Base-by-base conservation (phyloP, 1,140 invertebrate species). In the Listronotus oregonensis region DNA sequence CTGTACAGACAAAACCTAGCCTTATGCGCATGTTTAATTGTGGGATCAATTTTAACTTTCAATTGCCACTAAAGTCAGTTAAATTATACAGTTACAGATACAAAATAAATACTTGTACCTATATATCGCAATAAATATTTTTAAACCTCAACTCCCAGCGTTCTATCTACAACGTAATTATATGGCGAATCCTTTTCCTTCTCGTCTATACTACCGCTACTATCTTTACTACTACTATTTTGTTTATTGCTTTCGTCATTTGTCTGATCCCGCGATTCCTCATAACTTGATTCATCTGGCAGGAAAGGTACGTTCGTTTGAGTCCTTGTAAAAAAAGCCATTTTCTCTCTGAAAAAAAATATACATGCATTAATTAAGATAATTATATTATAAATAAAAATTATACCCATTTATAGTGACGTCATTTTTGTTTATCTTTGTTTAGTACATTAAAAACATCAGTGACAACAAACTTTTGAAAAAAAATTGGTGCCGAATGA, bases 301-400 rank as follows among this genome's bases (percentile, higher is more conserved):
- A 93, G 79, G 39, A 91, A 85, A 58, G 92, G 91, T 69, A 94
- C 87, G 65, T 85, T 89, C 17, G 89, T 75, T 72, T 91, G 92
- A 6, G 89, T 85, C 63, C 89, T 84, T 1, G 93, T 95, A 77
- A 97, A 96, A 80, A 97, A 97, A 11, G 94, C 92, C 88, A 97
- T 97, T 80, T 96, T 96, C 81, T 96, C 94, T 83, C 94, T 96
- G 18, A 84, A 83, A 66, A 32, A 58, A 58, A 46, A 27, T 42
- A 14, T 11, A 14, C 10, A 37, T 27, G 11, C 5, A 27, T 27
- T 27, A 3, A 3, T 27, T 27, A 27, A 27, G 1, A 27, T 5
- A 5, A 27, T 27, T n/a, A n/a, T n/a, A n/a, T n/a, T n/a, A n/a
- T n/a, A n/a, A n/a, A n/a, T n/a, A n/a, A n/a, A n/a, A n/a, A n/a